Base-by-base conservation (phyloP, 1,140 invertebrate species). In the Trialeurodes vaporariorum region DNA sequence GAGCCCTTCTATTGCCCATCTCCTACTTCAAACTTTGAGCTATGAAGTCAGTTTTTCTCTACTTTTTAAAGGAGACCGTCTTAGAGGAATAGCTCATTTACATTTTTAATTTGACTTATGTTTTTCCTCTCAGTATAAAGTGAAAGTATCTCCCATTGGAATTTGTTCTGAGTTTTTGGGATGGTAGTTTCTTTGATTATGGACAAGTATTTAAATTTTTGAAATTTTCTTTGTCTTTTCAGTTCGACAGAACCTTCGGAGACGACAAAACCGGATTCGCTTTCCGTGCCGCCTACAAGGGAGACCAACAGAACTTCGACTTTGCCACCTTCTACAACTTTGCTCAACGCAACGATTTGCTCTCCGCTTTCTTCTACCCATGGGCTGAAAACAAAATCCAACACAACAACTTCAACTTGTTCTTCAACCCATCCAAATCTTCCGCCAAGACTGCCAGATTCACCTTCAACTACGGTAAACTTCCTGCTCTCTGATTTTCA, bases 271-370 rank as follows among this genome's bases (percentile, higher is more conserved):
- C 78, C 66, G 82, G 82, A 60, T 70, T 79, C 21, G 74, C 75
- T 65, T 81, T 83, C 77, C 77, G 81, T 64, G 59, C 81, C 12
- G 75, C 82, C 69, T 77, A 77, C 58, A 77, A 80, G 66, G 80
- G 80, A 25, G 82, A 84, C 27, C 69, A 73, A 40, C 71, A 74
- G 26, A 71, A 70, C 63, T 67, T 80, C 73, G 59, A 76, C 73
- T 13, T 72, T 24, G 68, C 72, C 17, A 27, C 64, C 27, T 17
- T 65, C 9, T 65, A 27, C 25, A 65, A 34, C 21, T 21, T 1
- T 11, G 23, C 73, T 65, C 68, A 70, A 61, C n/a, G 49, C 25
- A 23, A 34, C 49, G 64, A 65, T 27, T 27, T 65, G 2, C 23
- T 21, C 64, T 2, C 64, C 64, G 9, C 13, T 5, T 27, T 49